Percentiles rank a stretch among this genome's conserved stretches.
These are phyloP conservation scores for Dolichopus griseipennis DNA, from an alignment of 2,888 invertebrate species.

Conservation along the genomic window DNA sequence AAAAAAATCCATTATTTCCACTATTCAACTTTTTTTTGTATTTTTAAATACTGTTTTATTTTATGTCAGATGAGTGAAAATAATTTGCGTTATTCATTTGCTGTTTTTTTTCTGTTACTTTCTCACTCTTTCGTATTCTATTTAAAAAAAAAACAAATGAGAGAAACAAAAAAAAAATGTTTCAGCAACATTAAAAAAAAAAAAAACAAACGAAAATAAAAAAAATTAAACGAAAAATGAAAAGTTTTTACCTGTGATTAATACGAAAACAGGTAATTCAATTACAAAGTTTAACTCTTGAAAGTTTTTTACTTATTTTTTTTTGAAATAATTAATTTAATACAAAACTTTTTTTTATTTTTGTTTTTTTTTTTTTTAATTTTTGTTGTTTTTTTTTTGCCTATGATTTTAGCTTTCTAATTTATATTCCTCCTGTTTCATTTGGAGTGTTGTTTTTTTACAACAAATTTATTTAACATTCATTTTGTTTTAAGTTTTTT, in stretches of 20 bases:
- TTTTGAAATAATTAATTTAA: conserved; percentile 4
- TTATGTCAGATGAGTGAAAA: background rate
- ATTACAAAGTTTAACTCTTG: conserved; percentile 6
- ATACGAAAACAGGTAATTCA: conserved; percentile 6
- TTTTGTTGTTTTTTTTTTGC: background rate
- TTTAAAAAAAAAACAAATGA: too few relatives aligned
- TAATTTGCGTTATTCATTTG: background rate
- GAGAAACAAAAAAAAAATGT: too few relatives aligned
- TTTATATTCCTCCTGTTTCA: background rate
- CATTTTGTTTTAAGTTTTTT: too few relatives aligned
- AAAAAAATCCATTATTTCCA: background rate
- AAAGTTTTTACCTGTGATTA: conserved; percentile 2
- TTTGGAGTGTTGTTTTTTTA: background rate
- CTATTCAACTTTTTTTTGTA: background rate
- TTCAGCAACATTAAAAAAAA: background rate
- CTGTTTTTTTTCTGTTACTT: too few relatives aligned
- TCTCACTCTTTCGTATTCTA: too few relatives aligned
- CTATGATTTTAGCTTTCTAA: conserved; percentile 1
- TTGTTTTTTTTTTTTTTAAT: background rate
- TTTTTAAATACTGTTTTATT: background rate
- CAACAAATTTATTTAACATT: too few relatives aligned
- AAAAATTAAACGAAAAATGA: background rate
- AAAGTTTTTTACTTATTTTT: too few relatives aligned
- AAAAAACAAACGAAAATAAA: background rate
- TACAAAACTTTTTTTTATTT: background rate